These are phyloP conservation scores for Callimorpha dominula DNA, from an alignment of 2,888 invertebrate species.

Conservation along the genomic window DNA sequence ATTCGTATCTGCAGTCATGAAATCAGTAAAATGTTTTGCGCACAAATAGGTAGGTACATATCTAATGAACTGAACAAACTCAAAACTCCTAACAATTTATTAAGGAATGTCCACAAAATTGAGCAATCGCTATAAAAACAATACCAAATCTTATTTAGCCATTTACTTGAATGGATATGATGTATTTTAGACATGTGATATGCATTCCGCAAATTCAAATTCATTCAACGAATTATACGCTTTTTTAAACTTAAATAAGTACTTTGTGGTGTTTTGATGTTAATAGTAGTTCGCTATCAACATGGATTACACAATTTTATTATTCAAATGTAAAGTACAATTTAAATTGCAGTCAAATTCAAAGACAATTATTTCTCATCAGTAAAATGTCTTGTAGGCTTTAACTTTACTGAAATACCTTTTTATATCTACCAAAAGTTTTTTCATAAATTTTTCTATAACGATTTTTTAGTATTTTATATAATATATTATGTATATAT, in stretches of 20 bases:
- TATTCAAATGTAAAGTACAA: conserved; percentile 1
- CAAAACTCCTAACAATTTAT: conserved; percentile 33
- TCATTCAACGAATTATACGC: conserved; percentile 5
- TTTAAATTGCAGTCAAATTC: conserved; percentile 4
- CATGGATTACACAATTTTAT: not conserved
- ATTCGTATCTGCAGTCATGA: conserved; percentile 18
- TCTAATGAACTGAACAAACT: not conserved
- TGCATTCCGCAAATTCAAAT: conserved; percentile 32
- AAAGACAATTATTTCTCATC: not conserved
- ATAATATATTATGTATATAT: conserved; percentile 13
- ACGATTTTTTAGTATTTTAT: conserved; percentile 30
- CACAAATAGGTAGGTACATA: conserved; percentile 4
- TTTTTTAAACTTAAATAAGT: not conserved
- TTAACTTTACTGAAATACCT: not conserved
- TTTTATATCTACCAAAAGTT: conserved; percentile 16
- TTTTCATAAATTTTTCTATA: conserved; percentile 11
- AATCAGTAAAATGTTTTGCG: not conserved
- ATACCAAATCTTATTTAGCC: conserved; percentile 37
- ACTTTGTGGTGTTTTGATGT: not conserved
- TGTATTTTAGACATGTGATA: conserved; percentile 46
- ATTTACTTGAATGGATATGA: conserved; percentile 40
- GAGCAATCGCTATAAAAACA: conserved; percentile 65
- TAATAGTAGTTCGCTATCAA: not conserved
- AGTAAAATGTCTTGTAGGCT: conserved; percentile 13
- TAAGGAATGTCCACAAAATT: conserved; percentile 71